Conservation (phyloP, 2,888 invertebrate species). For the Trypoxylon attenuatum region DNA sequence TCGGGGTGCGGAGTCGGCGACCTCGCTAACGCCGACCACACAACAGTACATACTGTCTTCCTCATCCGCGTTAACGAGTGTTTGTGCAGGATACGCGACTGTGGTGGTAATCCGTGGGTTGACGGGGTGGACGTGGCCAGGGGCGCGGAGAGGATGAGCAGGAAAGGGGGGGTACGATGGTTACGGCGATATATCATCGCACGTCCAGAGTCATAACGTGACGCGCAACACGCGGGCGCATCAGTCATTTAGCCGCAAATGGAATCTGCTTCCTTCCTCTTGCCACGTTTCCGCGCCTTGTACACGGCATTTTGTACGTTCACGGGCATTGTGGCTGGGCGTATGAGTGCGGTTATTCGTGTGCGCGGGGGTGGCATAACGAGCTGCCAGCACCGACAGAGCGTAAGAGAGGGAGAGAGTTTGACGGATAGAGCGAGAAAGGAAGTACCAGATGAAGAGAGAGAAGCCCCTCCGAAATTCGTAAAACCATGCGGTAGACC, state of each 20-base stretch:
- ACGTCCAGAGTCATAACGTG: constrained; percentile 68
- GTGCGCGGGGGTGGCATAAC: constrained; percentile 25
- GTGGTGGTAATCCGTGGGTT: too few species aligned
- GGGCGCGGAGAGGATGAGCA: neutral
- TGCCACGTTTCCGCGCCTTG: constrained; percentile 59
- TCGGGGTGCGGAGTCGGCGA: neutral
- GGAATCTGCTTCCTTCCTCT: constrained; percentile 66
- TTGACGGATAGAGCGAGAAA: neutral
- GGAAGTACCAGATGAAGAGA: neutral
- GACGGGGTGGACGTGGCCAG: neutral
- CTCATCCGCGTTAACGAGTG: neutral
- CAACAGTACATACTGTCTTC: neutral
- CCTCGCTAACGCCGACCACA: neutral
- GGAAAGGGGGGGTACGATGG: constrained; percentile 21
- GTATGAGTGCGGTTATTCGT: constrained; percentile 31
- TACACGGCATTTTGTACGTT: constrained; percentile 49
- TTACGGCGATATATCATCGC: constrained; percentile 66
- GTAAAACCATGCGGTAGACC: constrained; percentile 25
- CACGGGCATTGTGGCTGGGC: constrained; percentile 24
- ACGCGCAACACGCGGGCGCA: constrained; percentile 61
- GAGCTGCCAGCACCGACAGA: constrained; percentile 23
- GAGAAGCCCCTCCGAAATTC: constrained; percentile 22
- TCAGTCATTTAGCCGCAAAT: constrained; percentile 72
- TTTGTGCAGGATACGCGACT: neutral
- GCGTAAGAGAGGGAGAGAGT: neutral